Percentiles rank a stretch among this genome's conserved stretches.
Conservation (phyloP, 2,113 vertebrate species). For the Rallus limicola region DNA sequence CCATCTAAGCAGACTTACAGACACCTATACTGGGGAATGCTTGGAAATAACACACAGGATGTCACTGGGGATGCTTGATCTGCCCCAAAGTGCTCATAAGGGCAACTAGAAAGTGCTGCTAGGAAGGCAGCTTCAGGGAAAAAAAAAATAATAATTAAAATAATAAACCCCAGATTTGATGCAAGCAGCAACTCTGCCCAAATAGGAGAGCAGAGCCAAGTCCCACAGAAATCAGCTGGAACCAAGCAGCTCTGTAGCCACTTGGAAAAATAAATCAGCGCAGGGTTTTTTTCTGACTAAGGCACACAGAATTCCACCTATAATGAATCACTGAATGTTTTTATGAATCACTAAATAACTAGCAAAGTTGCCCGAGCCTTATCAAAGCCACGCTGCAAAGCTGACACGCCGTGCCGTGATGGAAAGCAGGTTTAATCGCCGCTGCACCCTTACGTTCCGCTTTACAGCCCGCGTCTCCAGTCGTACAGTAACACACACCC, state of each 20-base stretch:
- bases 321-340: background rate
- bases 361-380: background rate
- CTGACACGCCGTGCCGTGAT: accelerated
- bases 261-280: background rate
- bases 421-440: background rate
- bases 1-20: accelerated
- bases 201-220: background rate
- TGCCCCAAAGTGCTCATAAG: background rate
- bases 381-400: background rate
- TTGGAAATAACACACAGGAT: background rate
- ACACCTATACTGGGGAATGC: background rate
- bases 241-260: background rate
- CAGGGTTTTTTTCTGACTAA: background rate
- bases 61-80: accelerated
- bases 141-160: background rate
- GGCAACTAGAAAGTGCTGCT: background rate
- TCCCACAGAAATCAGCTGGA: background rate
- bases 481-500: background rate
- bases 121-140: background rate
- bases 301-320: background rate
- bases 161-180: background rate
- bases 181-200: background rate
- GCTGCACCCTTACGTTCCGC: accelerated
- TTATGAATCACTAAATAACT: conserved; percentile 15
- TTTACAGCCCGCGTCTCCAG: background rate